Evolutionary conservation across 2,797 vertebrate species (phyloP).

Genomic region (Anniella stebbinsi): DNA sequence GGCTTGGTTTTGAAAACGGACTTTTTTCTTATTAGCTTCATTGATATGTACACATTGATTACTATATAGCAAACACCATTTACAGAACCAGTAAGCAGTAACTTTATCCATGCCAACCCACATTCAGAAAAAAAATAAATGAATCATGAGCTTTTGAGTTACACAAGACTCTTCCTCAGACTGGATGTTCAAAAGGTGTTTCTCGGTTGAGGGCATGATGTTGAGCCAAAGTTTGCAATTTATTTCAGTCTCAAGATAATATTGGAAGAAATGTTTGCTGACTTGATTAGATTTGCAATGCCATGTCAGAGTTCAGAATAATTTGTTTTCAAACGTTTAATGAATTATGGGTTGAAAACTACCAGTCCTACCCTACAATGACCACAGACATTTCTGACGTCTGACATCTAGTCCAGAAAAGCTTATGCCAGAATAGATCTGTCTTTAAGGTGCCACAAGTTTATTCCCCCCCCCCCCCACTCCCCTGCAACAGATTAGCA

Average conservation of each 20-base stretch:
- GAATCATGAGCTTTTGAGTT: background rate
- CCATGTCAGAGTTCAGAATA: background rate
- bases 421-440: background rate
- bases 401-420: background rate
- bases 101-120: background rate
- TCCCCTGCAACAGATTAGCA: background rate
- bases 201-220: background rate
- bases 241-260: too few species aligned
- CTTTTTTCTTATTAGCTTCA: background rate
- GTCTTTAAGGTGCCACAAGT: background rate
- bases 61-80: background rate
- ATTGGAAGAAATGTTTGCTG: too few species aligned
- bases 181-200: background rate
- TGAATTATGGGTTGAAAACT: background rate
- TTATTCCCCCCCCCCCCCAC: too few species aligned
- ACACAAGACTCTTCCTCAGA: background rate
- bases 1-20: background rate
- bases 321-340: background rate
- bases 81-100: background rate
- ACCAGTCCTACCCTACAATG: background rate
- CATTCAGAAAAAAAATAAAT: too few species aligned
- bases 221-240: background rate
- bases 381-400: background rate
- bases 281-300: background rate
- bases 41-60: background rate